Evolutionary conservation across 2,797 vertebrate genomes (phyloP), one percentile per base, ranked within the genome.

Genomic region (Enteromius treurensis): DNA sequence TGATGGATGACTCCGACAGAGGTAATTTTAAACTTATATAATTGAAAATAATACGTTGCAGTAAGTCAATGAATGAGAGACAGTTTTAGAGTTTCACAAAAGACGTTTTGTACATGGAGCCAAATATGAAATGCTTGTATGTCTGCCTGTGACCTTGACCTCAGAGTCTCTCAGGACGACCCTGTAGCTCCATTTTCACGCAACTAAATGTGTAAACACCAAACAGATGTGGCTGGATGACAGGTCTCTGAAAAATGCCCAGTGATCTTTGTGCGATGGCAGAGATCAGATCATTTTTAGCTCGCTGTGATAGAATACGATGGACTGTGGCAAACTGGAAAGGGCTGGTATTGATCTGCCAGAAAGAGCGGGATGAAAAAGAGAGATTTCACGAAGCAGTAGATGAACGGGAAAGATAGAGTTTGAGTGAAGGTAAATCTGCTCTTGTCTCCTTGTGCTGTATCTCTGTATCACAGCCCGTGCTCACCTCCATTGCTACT

Each of bases 1-100:
- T 84, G 87, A 90, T 84, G 76, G 84, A 88, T 87, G 83, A 80
- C 47, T 69, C 47, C 64, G n/a, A 73, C 47, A 71, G 45, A 83
- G 76, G 71, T 67, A 45, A 79, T 82, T 78, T 65, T 64, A 82
- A 75, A 58, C 13, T 23, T 55, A 53, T 21, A 77, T 65, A 47
- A 34, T 84, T 76, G 60, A 62, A 87, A 84, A 84, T 83, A 79
- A 77, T 51, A 78, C 1, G 6, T 84, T 80, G 65, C 17, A 23
- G 15, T 40, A 37, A 79, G 73, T 32, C 62, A 75, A 40, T 49
- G 47, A 70, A 53, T 45, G 40, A 78, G 45, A 34, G 65, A 53
- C 58, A 32, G 23, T 71, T 78, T 40, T 15, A 78, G 58, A 15
- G 1, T 60, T 70, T 78, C 26, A 70, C 49, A 83, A 77, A 83